These are phyloP conservation scores for Tenodera sinensis DNA, from an alignment of 2,888 invertebrate genomes.

Conservation along the genomic window DNA sequence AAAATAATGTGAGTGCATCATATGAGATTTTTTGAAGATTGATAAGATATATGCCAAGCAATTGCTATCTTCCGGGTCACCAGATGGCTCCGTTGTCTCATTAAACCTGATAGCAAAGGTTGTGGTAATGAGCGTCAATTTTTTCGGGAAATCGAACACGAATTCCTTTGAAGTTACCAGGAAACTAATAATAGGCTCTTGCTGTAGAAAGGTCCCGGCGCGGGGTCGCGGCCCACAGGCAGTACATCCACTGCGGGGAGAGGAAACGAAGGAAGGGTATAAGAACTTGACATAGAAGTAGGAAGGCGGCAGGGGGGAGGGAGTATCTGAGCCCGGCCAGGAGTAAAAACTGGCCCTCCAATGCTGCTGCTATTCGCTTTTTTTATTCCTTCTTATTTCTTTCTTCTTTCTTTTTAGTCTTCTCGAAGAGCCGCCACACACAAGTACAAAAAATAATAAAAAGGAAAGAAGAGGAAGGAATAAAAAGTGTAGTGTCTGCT, in stretches of 20 bases:
- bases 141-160: no score
- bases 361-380: constrained; percentile 8
- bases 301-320: background rate
- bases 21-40: no score
- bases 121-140: no score
- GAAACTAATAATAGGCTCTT: no score
- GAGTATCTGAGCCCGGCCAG: constrained; percentile 7
- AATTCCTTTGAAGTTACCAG: no score
- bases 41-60: no score
- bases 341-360: constrained; percentile 23
- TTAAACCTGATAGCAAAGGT: no score
- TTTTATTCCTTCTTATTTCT: background rate
- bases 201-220: no score
- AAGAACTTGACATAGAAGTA: background rate
- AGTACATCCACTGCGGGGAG: background rate
- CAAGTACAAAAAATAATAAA: background rate
- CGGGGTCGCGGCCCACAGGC: background rate
- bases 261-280: background rate
- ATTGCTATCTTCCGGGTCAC: no score
- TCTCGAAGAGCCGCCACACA: background rate
- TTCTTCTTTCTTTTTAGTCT: background rate
- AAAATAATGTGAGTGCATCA: no score
- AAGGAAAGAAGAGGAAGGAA: background rate
- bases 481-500: background rate
- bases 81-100: no score